phyloP scores from a whole-genome alignment of 1,140 invertebrate species.

The Sinella curviseta region DNA sequence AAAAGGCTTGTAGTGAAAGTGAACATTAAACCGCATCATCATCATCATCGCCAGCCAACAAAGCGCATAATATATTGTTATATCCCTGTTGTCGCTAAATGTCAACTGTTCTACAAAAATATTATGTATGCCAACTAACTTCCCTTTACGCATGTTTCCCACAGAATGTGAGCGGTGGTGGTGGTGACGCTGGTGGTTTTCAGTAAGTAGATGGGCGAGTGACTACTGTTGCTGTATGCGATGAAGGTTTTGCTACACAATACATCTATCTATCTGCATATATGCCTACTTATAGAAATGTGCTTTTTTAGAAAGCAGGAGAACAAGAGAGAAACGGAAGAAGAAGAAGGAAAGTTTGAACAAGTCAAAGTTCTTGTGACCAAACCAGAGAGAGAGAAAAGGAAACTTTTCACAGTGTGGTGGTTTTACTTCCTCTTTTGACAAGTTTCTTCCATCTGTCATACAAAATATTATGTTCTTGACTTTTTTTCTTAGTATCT shows the following conservation, averaged over 20 bases:
- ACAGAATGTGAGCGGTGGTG: no score
- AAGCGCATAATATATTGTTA: not conserved
- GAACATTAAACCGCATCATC: not conserved
- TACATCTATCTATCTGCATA: no score
- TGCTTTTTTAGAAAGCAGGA: no score
- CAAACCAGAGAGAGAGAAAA: no score
- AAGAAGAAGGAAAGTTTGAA: no score
- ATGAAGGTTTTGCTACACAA: no score
- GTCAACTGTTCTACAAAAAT: not conserved
- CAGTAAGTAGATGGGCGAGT: no score
- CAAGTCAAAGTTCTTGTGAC: no score
- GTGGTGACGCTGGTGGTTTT: no score
- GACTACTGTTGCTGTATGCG: no score
- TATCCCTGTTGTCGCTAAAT: not conserved
- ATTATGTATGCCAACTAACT: not conserved
- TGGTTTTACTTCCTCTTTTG: not conserved
- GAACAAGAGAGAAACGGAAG: no score
- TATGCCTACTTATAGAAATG: no score
- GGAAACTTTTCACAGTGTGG: not conserved
- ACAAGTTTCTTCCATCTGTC: constrained; percentile 22
- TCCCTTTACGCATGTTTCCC: not conserved
- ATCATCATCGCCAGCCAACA: not conserved
- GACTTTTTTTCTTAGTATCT: not conserved
- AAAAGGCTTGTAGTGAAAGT: not conserved
- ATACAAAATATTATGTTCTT: not conserved